Conservation (phyloP, 37 sponge, comb jelly and placozoan genomes). For the Eunapius fragilis region DNA sequence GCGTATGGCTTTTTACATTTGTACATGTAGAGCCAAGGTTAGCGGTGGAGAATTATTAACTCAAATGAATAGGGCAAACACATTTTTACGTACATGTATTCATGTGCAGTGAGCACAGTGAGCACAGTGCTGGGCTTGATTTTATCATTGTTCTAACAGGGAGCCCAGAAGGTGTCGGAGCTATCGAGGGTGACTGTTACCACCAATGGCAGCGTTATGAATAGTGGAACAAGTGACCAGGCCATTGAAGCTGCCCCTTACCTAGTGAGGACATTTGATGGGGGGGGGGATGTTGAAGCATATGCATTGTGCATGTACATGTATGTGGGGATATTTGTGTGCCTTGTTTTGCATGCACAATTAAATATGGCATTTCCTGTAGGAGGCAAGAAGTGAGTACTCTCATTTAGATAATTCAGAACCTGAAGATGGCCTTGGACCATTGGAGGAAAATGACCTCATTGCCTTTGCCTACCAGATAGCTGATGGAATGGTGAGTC, state of each 20-base stretch:
- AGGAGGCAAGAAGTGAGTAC: constrained; percentile 53
- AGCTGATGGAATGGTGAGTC: constrained; percentile 78
- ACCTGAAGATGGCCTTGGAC: constrained; percentile 24
- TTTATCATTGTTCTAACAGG: not conserved
- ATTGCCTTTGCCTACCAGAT: constrained; percentile 75
- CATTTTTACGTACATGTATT: too few species aligned
- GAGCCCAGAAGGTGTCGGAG: not conserved
- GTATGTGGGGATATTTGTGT: too few species aligned
- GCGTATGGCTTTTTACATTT: too few species aligned
- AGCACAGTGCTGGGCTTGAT: too few species aligned
- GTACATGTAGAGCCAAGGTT: too few species aligned
- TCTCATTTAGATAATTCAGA: constrained; percentile 9
- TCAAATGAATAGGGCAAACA: too few species aligned
- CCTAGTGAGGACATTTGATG: not conserved
- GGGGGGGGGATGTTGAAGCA: not conserved
- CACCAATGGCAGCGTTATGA: not conserved
- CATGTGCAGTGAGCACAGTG: too few species aligned
- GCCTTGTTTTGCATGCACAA: too few species aligned
- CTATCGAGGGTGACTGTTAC: not conserved
- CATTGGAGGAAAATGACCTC: constrained; percentile 49
- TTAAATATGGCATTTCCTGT: not conserved
- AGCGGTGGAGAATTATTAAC: too few species aligned
- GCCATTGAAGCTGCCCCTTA: constrained; percentile 6
- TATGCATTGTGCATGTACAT: too few species aligned
- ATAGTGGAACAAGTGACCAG: not conserved